Conservation (phyloP, 23 tunicate species). For the Diplosoma virens region DNA sequence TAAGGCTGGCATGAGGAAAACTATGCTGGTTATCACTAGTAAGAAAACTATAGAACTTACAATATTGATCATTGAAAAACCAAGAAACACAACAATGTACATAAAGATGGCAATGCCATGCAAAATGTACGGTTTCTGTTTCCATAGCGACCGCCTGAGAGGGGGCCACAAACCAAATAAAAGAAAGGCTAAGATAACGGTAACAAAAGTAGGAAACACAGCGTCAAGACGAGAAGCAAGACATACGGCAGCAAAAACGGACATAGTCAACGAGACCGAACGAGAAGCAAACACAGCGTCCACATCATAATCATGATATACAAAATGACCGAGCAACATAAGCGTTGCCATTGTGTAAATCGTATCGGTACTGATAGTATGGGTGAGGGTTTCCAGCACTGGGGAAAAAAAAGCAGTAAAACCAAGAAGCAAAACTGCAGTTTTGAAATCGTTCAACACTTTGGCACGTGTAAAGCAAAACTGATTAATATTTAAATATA, state of each 20-base stretch:
- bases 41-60: constrained; percentile 13
- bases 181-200: constrained; percentile 54
- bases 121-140: constrained; percentile 23
- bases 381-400: constrained; percentile 71
- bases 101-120: constrained; percentile 29
- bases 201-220: constrained; percentile 49
- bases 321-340: constrained; percentile 59
- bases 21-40: constrained; percentile 18
- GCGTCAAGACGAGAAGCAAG: constrained; percentile 73
- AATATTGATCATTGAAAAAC: constrained; percentile 10
- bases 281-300: constrained; percentile 41
- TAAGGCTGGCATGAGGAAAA: constrained; percentile 55
- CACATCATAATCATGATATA: constrained; percentile 68
- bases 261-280: constrained; percentile 72
- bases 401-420: constrained; percentile 73
- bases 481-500: constrained; percentile 1
- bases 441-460: constrained; percentile 32
- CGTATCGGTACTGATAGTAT: constrained; percentile 92
- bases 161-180: constrained; percentile 93
- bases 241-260: constrained; percentile 85
- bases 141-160: constrained; percentile 38
- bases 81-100: constrained; percentile 13
- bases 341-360: constrained; percentile 74
- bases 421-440: constrained; percentile 50
- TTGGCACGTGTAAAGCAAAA: neutral